Evolutionary conservation across 2,113 vertebrate species (phyloP), one percentile per base, ranked within the genome.

Genomic region (Lagopus muta): DNA sequence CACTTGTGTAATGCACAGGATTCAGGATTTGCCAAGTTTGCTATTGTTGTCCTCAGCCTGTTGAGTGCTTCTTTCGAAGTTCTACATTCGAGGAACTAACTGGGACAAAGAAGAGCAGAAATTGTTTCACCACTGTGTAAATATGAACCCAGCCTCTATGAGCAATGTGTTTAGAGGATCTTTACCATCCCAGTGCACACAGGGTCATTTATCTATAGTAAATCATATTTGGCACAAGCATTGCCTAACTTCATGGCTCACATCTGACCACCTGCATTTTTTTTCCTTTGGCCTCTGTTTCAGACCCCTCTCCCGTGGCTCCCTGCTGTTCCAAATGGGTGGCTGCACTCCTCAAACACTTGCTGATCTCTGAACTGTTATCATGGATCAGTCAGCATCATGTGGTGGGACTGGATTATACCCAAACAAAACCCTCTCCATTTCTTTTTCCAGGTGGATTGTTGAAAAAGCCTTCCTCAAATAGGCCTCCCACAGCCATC

Each of bases 401-500:
- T 4, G 3, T 60, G 74, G 36, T 70, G 48, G 64, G 36, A 60
- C 62, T 24, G 62, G 42, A 47, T 45, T 55, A 58, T n/a, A 62
- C 13, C 30, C 55, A 82, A 83, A 82, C 54, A 76, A 89, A 84
- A 76, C 77, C 19, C 8, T 54, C 52, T 30, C 15, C 17, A 1
- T 36, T 4, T 50, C 42, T 13, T 52, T 8, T 78, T 43, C 48
- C 71, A 80, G 89, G 93, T 94, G 78, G 50, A 77, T 64, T 47
- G 60, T 66, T 94, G 93, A 86, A 96, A 90, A 34, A 93, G 75
- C 50, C 50, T n/a, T 13, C 19, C 45, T 91, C 79, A 77, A 89
- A 77, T 67, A 95, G 65, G 74, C 67, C 82, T 95, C 92, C 87
- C 75, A 50, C 87, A 50, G 81, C 87, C 76, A 54, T 72, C 87